These are phyloP conservation scores for Phrynosoma platyrhinos DNA, from an alignment of 2,113 vertebrate species.

Conservation along the genomic window DNA sequence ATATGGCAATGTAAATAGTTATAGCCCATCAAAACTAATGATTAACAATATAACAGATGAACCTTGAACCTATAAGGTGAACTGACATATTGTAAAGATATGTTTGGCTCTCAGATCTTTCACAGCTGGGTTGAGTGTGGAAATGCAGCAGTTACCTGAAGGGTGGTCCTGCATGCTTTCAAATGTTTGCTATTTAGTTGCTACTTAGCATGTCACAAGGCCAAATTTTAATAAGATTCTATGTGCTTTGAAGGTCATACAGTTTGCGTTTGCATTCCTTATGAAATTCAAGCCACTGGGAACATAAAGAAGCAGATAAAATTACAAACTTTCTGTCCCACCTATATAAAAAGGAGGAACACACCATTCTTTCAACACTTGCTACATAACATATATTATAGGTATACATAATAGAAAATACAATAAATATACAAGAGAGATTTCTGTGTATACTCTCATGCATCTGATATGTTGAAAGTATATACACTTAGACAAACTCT, in stretches of 20 bases:
- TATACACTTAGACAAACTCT: not conserved
- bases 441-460: not conserved
- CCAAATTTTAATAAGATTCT: constrained; percentile 39
- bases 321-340: constrained; percentile 29
- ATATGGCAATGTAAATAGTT: not conserved
- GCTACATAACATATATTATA: not conserved
- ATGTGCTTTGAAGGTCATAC: constrained; percentile 14
- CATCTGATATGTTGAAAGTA: not conserved
- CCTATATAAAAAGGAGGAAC: constrained; percentile 43
- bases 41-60: not conserved
- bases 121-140: constrained; percentile 43
- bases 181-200: constrained; percentile 29
- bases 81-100: not conserved
- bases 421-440: not conserved
- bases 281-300: constrained; percentile 28
- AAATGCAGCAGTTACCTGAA: not conserved
- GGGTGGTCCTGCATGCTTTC: constrained; percentile 41
- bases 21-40: not conserved
- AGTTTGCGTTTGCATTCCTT: constrained; percentile 17
- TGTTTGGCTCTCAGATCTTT: not conserved
- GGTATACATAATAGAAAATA: fast-evolving
- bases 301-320: constrained; percentile 22
- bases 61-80: not conserved
- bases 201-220: constrained; percentile 29
- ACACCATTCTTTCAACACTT: not conserved